phyloP scores from a whole-genome alignment of 1,140 invertebrate species.

The Drosophila grimshawi region DNA sequence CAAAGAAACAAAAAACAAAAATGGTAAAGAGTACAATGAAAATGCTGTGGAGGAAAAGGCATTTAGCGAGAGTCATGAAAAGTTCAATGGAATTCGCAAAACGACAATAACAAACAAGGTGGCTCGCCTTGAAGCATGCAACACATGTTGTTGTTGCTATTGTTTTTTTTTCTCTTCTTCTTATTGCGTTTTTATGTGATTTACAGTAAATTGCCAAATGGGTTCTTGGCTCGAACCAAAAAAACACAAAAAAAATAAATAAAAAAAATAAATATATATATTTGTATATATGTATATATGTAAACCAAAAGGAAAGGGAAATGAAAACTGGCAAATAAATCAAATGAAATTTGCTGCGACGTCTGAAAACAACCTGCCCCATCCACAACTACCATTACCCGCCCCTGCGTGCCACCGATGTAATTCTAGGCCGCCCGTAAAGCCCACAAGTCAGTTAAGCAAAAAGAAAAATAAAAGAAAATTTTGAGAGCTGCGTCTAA shows the following conservation, averaged over 20 bases:
- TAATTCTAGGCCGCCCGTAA: neutral
- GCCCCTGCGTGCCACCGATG: neutral
- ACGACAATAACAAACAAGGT: neutral
- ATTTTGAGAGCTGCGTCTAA: neutral
- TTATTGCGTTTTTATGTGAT: constrained; percentile 48
- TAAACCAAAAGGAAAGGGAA: constrained; percentile 27
- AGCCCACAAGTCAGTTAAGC: constrained; percentile 53
- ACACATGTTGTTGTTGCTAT: constrained; percentile 12
- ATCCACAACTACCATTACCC: neutral
- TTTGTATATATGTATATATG: neutral
- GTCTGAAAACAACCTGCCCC: constrained; percentile 15
- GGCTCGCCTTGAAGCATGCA: constrained; percentile 51
- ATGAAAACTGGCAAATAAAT: constrained; percentile 80
- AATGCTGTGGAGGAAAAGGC: neutral
- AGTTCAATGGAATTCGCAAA: constrained; percentile 28
- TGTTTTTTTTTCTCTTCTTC: constrained; percentile 18
- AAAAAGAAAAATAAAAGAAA: constrained; percentile 40
- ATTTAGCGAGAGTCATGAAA: constrained; percentile 1
- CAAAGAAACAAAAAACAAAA: neutral
- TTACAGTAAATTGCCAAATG: constrained; percentile 61
- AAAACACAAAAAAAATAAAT: constrained; percentile 5
- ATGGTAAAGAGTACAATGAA: constrained; percentile 14
- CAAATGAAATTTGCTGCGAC: constrained; percentile 78
- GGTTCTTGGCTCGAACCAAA: constrained; percentile 25
- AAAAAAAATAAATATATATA: neutral